Evolutionary conservation across 2,888 invertebrate genomes (phyloP).

Genomic region (Platycheirus rosarum): DNA sequence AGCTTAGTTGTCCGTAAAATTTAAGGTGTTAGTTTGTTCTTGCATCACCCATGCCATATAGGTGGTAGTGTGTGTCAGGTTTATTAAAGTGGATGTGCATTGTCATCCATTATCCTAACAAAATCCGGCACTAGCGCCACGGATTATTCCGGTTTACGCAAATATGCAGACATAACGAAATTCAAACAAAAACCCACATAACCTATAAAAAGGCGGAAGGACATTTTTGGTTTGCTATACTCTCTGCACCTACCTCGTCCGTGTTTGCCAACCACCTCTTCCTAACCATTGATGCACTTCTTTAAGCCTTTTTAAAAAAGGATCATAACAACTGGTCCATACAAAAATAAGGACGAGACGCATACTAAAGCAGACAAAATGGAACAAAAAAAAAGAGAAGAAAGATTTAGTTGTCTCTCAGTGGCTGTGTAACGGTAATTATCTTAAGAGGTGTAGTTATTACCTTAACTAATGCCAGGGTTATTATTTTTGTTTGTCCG

Average conservation of each 20-base stretch:
- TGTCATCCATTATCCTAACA: conserved; percentile 52
- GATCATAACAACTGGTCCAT: conserved; percentile 20
- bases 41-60: not conserved
- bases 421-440: conserved; percentile 41
- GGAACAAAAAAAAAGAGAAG: not conserved
- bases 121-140: conserved; percentile 53
- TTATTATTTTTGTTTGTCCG: conserved; percentile 62
- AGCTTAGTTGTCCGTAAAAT: conserved; percentile 35
- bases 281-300: conserved; percentile 22
- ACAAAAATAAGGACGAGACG: conserved; percentile 31
- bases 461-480: conserved; percentile 64
- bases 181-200: conserved; percentile 53
- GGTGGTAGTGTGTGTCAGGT: not conserved
- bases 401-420: conserved; percentile 3
- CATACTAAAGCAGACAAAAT: no score
- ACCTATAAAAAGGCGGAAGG: conserved; percentile 47
- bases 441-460: conserved; percentile 70
- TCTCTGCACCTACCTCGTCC: not conserved
- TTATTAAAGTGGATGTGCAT: conserved; percentile 24
- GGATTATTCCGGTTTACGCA: conserved; percentile 66
- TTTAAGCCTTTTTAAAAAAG: conserved; percentile 33
- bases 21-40: conserved; percentile 50
- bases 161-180: conserved; percentile 71
- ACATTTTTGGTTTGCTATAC: conserved; percentile 59
- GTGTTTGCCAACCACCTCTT: no score